Evolutionary conservation across 1,140 invertebrate genomes (phyloP).

Genomic region (Drosophila takahashii): DNA sequence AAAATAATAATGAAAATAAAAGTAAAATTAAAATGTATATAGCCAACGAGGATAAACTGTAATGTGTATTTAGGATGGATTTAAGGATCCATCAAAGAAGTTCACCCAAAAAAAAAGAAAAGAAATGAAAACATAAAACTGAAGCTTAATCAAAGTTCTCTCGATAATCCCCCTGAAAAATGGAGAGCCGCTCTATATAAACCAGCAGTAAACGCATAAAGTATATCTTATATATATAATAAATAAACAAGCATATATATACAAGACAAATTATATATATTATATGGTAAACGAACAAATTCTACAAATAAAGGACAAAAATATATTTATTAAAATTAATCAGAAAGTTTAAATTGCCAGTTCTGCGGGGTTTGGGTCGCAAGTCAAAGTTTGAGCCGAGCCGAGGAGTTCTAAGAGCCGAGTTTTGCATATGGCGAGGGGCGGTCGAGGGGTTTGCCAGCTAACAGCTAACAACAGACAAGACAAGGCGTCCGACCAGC

Average conservation of each 20-base stretch:
- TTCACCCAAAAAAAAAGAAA: conserved; percentile 19
- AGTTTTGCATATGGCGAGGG: conserved; percentile 35
- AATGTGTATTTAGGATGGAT: conserved; percentile 40
- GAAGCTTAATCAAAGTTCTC: conserved; percentile 53
- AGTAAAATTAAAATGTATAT: conserved; percentile 32
- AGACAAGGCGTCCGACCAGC: conserved; percentile 62
- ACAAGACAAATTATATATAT: conserved; percentile 41
- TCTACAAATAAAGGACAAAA: conserved; percentile 82
- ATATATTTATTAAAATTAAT: conserved; percentile 79
- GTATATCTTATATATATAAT: conserved; percentile 30
- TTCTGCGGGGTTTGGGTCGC: conserved; percentile 3
- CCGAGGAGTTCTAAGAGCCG: conserved; percentile 31
- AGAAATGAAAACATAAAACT: conserved; percentile 9
- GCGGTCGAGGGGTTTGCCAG: neutral
- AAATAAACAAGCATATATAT: conserved; percentile 59
- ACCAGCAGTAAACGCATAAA: conserved; percentile 37
- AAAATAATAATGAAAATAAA: neutral
- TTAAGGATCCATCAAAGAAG: conserved; percentile 2
- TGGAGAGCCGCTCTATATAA: conserved; percentile 27
- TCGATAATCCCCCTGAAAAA: conserved; percentile 27
- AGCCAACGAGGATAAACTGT: conserved; percentile 34
- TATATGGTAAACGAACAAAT: conserved; percentile 55
- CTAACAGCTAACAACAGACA: conserved; percentile 40
- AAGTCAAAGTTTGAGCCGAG: conserved; percentile 59
- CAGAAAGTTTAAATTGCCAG: conserved; percentile 40